Conservation (phyloP, 2,113 vertebrate species). For the Pelvicachromis taeniatus region DNA sequence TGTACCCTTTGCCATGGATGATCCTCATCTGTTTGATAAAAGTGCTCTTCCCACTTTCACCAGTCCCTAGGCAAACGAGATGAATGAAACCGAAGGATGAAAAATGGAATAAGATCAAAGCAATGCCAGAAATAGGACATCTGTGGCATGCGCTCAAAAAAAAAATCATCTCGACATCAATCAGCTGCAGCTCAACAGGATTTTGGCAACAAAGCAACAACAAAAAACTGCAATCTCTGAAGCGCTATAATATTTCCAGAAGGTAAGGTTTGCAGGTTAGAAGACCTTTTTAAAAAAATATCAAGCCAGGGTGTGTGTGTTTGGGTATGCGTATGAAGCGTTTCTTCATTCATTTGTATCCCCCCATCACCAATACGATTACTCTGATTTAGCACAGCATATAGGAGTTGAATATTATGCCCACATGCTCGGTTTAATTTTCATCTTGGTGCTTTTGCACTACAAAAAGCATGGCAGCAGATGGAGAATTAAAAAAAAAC, state of each 20-base stretch:
- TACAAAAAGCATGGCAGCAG: background rate
- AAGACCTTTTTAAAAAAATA: background rate
- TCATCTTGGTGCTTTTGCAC: background rate
- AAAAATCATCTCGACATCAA: slow-evolving; percentile 1
- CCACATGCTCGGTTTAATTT: background rate
- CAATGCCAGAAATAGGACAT: slow-evolving; percentile 2
- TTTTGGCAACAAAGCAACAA: background rate
- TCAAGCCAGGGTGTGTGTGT: background rate
- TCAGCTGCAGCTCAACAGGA: background rate
- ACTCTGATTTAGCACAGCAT: background rate
- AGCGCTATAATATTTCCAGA: background rate
- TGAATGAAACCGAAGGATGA: background rate
- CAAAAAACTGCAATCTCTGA: background rate
- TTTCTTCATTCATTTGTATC: background rate
- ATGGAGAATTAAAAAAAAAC: background rate
- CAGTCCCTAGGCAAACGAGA: slow-evolving; percentile 73
- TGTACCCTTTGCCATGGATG: slow-evolving; percentile 86
- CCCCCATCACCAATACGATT: background rate
- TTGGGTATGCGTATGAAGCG: background rate
- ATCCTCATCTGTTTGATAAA: slow-evolving; percentile 98
- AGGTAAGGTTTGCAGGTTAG: background rate
- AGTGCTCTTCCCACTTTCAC: slow-evolving; percentile 88
- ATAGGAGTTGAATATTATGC: background rate
- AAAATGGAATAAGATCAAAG: slow-evolving; percentile 33
- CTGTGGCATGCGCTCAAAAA: background rate